These are phyloP conservation scores for Aegypius monachus DNA, from an alignment of 2,113 vertebrate genomes.

Conservation along the genomic window DNA sequence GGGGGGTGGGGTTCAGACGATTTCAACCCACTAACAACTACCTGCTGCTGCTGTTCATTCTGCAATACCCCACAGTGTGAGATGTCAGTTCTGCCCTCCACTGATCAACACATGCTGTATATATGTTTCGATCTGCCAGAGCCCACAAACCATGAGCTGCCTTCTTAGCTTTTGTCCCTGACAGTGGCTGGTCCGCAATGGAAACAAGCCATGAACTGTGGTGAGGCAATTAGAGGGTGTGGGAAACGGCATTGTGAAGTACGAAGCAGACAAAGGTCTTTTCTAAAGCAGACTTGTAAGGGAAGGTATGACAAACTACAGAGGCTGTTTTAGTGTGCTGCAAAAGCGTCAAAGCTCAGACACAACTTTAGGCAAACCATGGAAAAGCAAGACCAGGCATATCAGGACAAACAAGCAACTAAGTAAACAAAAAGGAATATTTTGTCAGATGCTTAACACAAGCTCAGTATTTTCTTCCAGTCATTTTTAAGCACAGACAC, in stretches of 20 bases:
- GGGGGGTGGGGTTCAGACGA: neutral
- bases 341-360: neutral
- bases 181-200: neutral
- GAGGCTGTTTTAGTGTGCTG: neutral
- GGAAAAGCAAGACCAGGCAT: neutral
- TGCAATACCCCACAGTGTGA: neutral
- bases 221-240: neutral
- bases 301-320: neutral
- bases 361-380: neutral
- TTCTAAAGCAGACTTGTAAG: neutral
- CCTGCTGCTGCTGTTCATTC: neutral
- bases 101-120: accelerated
- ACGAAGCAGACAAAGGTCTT: neutral
- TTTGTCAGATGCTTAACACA: neutral
- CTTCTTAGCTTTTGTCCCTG: neutral
- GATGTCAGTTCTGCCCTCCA: neutral
- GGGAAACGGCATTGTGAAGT: neutral
- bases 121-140: neutral
- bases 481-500: neutral
- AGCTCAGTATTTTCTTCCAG: neutral
- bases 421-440: neutral
- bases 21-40: neutral
- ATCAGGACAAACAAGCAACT: neutral
- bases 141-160: neutral
- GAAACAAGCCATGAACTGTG: neutral